Base-by-base conservation (phyloP, 2,113 vertebrate genomes). In the Oryzias woworae region DNA sequence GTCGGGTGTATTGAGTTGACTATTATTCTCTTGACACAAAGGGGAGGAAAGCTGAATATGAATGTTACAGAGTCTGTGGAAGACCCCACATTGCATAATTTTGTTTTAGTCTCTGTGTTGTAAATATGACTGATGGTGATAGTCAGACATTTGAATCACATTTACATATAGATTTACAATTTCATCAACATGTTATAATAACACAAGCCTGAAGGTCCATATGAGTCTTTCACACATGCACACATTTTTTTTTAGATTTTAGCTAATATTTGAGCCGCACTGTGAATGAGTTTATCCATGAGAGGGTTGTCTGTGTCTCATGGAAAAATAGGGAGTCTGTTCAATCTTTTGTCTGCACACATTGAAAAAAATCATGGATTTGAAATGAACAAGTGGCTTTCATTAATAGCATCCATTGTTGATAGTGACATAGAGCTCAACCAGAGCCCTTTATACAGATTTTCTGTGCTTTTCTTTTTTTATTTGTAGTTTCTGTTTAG, bases 81-180 rank as follows among this genome's bases (percentile, higher is more conserved):
- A 67, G 62, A 85, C 70, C 69, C 69, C 59, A 63, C 28, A 47
- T 53, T 68, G 78, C 22, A 69, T 73, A 85, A 83, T 88, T 81
- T 66, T 81, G 54, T 78, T 69, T 63, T 61, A 72, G 71, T 78
- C 63, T 75, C 18, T n/a, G 16, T 69, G 74, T 73, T 66, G 66
- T 81, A 81, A 90, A 84, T 88, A 87, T 84, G 85, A 89, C 85
- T 85, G 85, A 87, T 89, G 79, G 81, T 28, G 52, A 87, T 78
- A 85, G 80, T 52, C 74, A 69, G 73, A 77, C 71, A 83, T 75
- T 75, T 84, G 78, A 84, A 87, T 83, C 81, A 78, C 88, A 90
- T 90, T 90, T 90, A 88, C 87, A 90, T 89, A 82, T 85, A 87
- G 78, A 90, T 87, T 89, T 85, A 87, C 84, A 84, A 82, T 88